Evolutionary conservation across 1,140 invertebrate species (phyloP).

Genomic region (Mamestra configurata): DNA sequence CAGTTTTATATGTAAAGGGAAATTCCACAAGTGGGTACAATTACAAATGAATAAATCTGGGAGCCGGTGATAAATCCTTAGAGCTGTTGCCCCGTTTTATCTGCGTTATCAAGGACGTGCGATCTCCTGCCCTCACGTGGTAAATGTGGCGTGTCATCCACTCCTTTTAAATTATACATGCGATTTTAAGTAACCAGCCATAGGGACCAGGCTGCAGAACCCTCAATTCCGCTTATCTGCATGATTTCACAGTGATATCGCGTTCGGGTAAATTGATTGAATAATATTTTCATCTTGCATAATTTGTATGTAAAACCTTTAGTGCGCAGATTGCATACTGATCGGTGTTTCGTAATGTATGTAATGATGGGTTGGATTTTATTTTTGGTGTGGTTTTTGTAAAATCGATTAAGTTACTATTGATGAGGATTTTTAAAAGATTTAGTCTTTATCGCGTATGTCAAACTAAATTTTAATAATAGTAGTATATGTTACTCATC

Average conservation of each 20-base stretch:
- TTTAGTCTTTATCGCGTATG: no score
- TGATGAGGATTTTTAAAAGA: neutral
- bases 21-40: constrained; percentile 48
- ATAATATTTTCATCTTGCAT: constrained; percentile 68
- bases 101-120: constrained; percentile 57
- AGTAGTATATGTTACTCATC: no score
- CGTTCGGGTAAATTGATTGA: constrained; percentile 78
- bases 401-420: neutral
- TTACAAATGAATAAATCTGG: constrained; percentile 47
- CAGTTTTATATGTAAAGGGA: constrained; percentile 3
- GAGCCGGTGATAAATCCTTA: constrained; percentile 42
- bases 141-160: constrained; percentile 61
- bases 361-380: neutral
- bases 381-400: neutral
- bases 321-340: constrained; percentile 18
- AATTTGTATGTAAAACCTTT: constrained; percentile 5
- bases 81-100: constrained; percentile 46
- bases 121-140: constrained; percentile 58
- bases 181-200: constrained; percentile 72
- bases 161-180: constrained; percentile 79
- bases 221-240: constrained; percentile 72
- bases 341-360: neutral
- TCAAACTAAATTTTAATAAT: no score
- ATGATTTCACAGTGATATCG: constrained; percentile 70
- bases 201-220: constrained; percentile 58